Evolutionary conservation across 2,113 vertebrate genomes (phyloP), one percentile per base, ranked within the genome.

Genomic region (Pachycephala philippinensis): DNA sequence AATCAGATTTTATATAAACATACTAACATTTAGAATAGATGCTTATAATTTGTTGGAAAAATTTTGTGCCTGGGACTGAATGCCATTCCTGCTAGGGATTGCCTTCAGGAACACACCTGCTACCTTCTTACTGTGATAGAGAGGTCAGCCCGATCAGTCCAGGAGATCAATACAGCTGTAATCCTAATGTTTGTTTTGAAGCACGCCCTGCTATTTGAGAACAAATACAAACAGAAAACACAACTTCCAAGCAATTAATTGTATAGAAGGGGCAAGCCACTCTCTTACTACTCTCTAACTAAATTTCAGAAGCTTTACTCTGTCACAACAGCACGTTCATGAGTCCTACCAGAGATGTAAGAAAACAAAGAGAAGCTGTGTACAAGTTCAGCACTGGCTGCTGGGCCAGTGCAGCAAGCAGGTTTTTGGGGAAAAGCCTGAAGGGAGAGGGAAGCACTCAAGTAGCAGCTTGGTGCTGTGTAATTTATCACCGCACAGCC

Each of bases 401-500:
- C 92, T 19, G 31, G 71, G 42, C 42, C 71, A 69, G 42, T 17
- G 77, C 66, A 87, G 94, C 87, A 71, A 87, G 95, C 79, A 64
- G 44, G 17, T 13, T 64, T 56, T 66, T 28, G 84, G 89, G 63
- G 84, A 50, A 60, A 54, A 92, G 72, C 64, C 71, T 93, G 44
- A 76, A 79, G 77, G 74, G 56, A 93, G 76, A 68, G 84, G 94
- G 68, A 90, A 91, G 90, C 40, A 13, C 87, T 87, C 56, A 15
- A 15, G 83, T n/a, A 96, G 92, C 59, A 65, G 84, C 42, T 74
- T 19, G 5, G 82, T 90, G 85, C 93, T 19, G 4, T 35, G 66
- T 87, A 74, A 94, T 97, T 93, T 94, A 97, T 97, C 84, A 89
- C 61, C 1, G 5, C 91, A 53, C 65, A 68, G 90, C 95, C 96